phyloP scores from a whole-genome alignment of 2,888 invertebrate species.

The Antitype chi region DNA sequence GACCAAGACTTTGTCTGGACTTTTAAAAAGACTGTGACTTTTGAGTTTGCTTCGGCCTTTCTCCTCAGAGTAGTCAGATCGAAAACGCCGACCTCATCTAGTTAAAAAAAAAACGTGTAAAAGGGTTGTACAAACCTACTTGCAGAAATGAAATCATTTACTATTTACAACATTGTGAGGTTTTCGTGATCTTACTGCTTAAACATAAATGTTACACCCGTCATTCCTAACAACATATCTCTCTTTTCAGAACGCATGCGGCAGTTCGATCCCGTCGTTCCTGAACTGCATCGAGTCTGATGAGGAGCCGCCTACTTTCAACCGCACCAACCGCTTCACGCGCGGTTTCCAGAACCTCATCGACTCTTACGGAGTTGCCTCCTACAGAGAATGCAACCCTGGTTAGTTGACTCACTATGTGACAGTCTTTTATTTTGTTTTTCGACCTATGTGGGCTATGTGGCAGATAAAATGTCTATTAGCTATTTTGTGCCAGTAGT shows the following conservation, averaged over 20 bases:
- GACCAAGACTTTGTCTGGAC: too few relatives aligned
- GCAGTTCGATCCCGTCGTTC: slow-evolving; percentile 97
- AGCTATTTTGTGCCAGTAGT: neutral
- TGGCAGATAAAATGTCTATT: neutral
- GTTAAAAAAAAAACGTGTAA: too few relatives aligned
- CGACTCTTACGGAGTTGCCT: slow-evolving; percentile 97
- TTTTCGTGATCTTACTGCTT: neutral
- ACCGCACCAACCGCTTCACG: slow-evolving; percentile 98
- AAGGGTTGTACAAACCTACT: too few relatives aligned
- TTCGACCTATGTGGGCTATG: neutral
- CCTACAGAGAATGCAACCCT: slow-evolving; percentile 98
- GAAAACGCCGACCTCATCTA: too few relatives aligned
- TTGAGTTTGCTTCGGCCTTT: too few relatives aligned
- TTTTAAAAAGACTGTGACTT: too few relatives aligned
- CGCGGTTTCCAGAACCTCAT: slow-evolving; percentile 97
- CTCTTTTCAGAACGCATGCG: slow-evolving; percentile 91
- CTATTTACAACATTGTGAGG: too few relatives aligned
- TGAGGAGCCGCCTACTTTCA: slow-evolving; percentile 97
- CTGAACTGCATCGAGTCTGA: slow-evolving; percentile 96
- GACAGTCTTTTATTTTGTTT: neutral
- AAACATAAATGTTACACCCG: neutral
- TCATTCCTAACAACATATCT: neutral
- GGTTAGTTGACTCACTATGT: slow-evolving; percentile 83
- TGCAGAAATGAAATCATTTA: too few relatives aligned
- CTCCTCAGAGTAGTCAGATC: too few relatives aligned